A percentile compares a stretch with the other conserved stretches of the same genome.
phyloP scores from a whole-genome alignment of 1,140 invertebrate genomes.

The Proctacanthus coquilletti region DNA sequence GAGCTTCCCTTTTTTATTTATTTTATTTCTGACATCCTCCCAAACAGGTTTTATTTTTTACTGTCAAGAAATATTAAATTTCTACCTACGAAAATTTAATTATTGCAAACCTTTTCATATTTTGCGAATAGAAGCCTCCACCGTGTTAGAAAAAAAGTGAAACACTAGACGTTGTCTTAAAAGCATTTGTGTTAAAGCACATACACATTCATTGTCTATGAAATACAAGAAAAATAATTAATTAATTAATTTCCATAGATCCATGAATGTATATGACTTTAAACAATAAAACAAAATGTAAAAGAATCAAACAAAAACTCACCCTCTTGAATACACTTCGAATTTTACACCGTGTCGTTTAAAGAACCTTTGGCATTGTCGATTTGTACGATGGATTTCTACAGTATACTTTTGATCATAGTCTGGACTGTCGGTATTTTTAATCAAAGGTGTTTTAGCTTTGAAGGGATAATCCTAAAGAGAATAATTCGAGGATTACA shows the following conservation, averaged over 20 bases:
- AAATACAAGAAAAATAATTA: too few relatives aligned
- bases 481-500: slow-evolving; percentile 6
- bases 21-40: too few relatives aligned
- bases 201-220: too few relatives aligned
- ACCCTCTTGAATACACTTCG: slow-evolving; percentile 89
- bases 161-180: neutral
- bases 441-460: slow-evolving; percentile 61
- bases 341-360: slow-evolving; percentile 80
- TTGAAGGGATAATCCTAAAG: slow-evolving; percentile 59
- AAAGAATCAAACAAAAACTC: slow-evolving; percentile 27
- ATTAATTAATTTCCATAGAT: too few relatives aligned
- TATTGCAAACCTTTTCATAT: neutral
- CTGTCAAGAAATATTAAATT: too few relatives aligned
- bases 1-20: too few relatives aligned
- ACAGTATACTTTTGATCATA: slow-evolving; percentile 68
- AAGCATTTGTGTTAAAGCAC: neutral
- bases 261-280: too few relatives aligned
- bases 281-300: neutral
- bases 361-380: slow-evolving; percentile 67
- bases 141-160: too few relatives aligned
- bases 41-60: too few relatives aligned
- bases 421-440: slow-evolving; percentile 76
- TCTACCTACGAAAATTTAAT: too few relatives aligned
- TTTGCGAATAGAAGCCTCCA: neutral
- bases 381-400: slow-evolving; percentile 59